Conservation (phyloP, 2,797 vertebrate genomes). For the Dallia pectoralis region DNA sequence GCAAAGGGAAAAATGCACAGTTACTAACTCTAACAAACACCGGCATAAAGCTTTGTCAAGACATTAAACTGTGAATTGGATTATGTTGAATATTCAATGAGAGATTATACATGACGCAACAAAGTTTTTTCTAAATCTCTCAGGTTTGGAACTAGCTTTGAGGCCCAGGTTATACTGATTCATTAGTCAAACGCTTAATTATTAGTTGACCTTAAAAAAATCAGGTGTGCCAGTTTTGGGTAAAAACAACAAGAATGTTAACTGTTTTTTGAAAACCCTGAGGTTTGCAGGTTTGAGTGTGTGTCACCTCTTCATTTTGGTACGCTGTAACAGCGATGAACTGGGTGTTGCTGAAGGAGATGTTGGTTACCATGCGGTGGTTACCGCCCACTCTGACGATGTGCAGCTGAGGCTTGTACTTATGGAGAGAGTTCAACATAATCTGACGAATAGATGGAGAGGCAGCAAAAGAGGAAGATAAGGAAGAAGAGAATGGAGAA, state of each 20-base stretch:
- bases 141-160: too few species aligned
- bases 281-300: conserved; percentile 13
- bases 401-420: conserved; percentile 94
- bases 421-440: conserved; percentile 93
- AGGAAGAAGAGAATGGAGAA: too few species aligned
- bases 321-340: conserved; percentile 98
- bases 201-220: too few species aligned
- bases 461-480: neutral
- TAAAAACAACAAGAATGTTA: too few species aligned
- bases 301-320: conserved; percentile 96
- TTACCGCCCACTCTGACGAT: conserved; percentile 88
- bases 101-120: too few species aligned
- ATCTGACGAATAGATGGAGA: conserved; percentile 74
- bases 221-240: too few species aligned
- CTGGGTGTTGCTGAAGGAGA: conserved; percentile 92
- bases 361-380: conserved; percentile 90
- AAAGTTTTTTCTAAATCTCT: too few species aligned
- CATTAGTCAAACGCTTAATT: too few species aligned
- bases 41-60: neutral
- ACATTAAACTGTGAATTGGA: neutral
- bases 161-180: too few species aligned
- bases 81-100: too few species aligned
- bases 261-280: too few species aligned
- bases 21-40: neutral
- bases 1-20: conserved; percentile 49